Evolutionary conservation across 2,113 vertebrate species (phyloP).

Genomic region (Dasypus novemcinctus): DNA sequence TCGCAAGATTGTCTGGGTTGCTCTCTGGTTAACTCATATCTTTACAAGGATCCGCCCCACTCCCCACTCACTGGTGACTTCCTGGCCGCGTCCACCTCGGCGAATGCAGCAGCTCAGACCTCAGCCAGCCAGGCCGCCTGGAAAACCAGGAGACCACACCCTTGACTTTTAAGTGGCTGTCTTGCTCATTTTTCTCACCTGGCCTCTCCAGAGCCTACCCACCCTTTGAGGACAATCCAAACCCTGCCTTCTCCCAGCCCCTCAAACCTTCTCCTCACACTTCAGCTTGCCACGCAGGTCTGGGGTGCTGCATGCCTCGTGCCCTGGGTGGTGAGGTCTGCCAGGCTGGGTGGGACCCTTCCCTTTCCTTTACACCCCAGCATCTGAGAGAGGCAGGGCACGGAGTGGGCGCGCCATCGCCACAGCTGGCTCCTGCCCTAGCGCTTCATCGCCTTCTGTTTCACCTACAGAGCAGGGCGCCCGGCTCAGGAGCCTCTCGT

Average conservation of each 20-base stretch:
- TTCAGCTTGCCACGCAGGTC: rapidly evolving
- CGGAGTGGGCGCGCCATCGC: rapidly evolving
- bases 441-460: neutral
- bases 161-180: neutral
- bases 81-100: no score
- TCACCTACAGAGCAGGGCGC: no score
- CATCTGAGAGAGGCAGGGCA: neutral
- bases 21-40: no score
- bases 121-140: neutral
- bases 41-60: neutral
- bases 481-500: neutral
- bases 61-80: neutral
- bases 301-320: rapidly evolving
- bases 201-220: neutral
- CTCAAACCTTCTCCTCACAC: no score
- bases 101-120: neutral
- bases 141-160: neutral
- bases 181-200: neutral
- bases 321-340: neutral
- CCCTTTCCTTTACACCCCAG: no score
- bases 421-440: neutral
- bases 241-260: no score
- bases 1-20: no score
- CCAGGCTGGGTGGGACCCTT: neutral
- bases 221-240: neutral